phyloP scores from a whole-genome alignment of 2,113 vertebrate genomes.

The Sporophila hypoxantha region DNA sequence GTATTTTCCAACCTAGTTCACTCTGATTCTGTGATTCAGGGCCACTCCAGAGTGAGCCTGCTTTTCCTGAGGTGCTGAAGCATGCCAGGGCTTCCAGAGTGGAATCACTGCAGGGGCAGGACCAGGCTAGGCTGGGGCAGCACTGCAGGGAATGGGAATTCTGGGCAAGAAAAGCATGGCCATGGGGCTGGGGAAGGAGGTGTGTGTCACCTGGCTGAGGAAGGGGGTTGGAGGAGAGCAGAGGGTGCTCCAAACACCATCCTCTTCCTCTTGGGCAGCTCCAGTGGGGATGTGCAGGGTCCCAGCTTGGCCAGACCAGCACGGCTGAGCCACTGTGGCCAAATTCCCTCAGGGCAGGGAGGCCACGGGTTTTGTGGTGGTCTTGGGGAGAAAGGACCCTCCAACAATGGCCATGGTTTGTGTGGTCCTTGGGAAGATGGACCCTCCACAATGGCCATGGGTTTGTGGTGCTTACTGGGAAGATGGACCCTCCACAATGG shows the following conservation, averaged over 20 bases:
- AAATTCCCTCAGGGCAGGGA: neutral
- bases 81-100: rapidly evolving
- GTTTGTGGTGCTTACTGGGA: rapidly evolving
- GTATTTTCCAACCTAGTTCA: neutral
- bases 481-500: neutral
- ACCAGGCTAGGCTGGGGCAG: neutral
- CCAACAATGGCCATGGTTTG: rapidly evolving
- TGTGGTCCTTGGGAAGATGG: too few relatives aligned
- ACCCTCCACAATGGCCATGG: neutral
- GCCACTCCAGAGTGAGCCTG: neutral
- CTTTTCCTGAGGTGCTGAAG: neutral
- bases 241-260: rapidly evolving
- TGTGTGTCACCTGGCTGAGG: rapidly evolving
- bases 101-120: neutral
- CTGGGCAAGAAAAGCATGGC: rapidly evolving
- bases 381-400: neutral
- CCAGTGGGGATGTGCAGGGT: rapidly evolving
- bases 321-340: rapidly evolving
- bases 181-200: neutral
- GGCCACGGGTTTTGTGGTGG: rapidly evolving
- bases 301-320: rapidly evolving
- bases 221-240: neutral
- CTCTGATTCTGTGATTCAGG: neutral
- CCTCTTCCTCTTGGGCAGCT: neutral
- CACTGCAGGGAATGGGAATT: neutral